Base-by-base conservation (phyloP, 1,140 invertebrate genomes). In the Maniola jurtina region DNA sequence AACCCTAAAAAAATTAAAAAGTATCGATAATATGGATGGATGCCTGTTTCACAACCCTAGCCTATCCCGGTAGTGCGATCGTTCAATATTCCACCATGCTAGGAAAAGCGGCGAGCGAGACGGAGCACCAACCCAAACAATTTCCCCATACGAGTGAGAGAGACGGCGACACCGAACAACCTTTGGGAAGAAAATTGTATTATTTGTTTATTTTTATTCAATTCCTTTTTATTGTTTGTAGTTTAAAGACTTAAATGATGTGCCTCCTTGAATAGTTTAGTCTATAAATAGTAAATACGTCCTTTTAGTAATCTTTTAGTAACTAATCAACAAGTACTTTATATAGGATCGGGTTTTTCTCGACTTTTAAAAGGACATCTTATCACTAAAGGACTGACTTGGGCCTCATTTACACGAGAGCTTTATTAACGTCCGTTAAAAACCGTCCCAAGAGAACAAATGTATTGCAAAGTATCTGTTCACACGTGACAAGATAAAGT, bases 71-170 rank as follows among this genome's bases (percentile, higher is more conserved):
- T 70, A 73, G 71, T 65, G 59, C 61, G 68, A 73, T 70, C 71
- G 71, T 69, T 73, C 71, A 73, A 73, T 73, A 73, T 73, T 73
- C 68, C 68, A 64, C 60, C 61, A 70, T 64, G 71, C 68, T 69
- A 54, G 61, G 70, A 66, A 71, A 67, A 71, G 61, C 55, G 45
- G 55, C 55, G 65, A 73, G 35, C 45, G 68, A 68, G 68, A 73
- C 54, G 13, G 40, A 14, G 45, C 10, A 60, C 35, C 25, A 63
- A 40, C 35, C 55, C 54, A 35, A 64, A 45, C 42, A 25, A 33
- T 15, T 34, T 47, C 11, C 45, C 11, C 1, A n/a, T n/a, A 42
- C 14, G 64, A 40, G 6, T 0, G 65, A 70, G 5, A 14, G 68
- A 59, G 68, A 67, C 42, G 15, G 42, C 56, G 13, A n/a, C 11